Conservation (phyloP, 2,113 vertebrate species). For the Periophthalmus modestus region DNA sequence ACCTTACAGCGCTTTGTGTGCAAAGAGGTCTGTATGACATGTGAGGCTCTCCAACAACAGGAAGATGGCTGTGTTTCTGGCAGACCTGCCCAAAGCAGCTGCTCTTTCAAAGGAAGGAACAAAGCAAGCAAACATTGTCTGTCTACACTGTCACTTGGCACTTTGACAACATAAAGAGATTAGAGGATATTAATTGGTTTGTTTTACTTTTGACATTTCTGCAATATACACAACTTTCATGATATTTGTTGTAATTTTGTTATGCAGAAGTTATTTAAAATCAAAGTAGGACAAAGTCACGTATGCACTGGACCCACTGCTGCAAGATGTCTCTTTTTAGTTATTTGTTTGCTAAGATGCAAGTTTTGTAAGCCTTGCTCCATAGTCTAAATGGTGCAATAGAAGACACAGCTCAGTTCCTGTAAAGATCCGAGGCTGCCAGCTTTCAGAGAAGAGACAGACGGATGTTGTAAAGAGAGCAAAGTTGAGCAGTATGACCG, state of each 20-base stretch:
- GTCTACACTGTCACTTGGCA: constrained; percentile 3
- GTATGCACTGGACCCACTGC: neutral
- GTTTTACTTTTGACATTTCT: neutral
- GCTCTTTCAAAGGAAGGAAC: constrained; percentile 38
- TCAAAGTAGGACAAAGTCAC: neutral
- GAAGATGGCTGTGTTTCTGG: constrained; percentile 63
- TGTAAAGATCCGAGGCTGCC: constrained; percentile 30
- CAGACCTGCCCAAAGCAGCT: constrained; percentile 74
- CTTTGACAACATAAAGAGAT: constrained; percentile 20
- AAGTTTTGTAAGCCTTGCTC: constrained; percentile 18
- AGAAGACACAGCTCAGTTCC: constrained; percentile 14
- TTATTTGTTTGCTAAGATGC: neutral
- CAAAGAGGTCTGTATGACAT: constrained; percentile 32
- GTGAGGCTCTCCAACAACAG: constrained; percentile 55
- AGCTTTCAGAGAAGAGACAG: constrained; percentile 36
- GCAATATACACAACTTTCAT: neutral
- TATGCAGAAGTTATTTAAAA: neutral
- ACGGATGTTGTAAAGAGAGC: constrained; percentile 58
- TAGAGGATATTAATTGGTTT: neutral
- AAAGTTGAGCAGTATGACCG: constrained; percentile 47
- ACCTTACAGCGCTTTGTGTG: constrained; percentile 35
- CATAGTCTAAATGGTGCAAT: constrained; percentile 6
- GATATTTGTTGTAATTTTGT: neutral
- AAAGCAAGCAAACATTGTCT: constrained; percentile 3
- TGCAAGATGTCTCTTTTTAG: neutral